Evolutionary conservation across 2,113 vertebrate genomes (phyloP), one percentile per base, ranked within the genome.

Genomic region (Psammodynastes pulverulentus): DNA sequence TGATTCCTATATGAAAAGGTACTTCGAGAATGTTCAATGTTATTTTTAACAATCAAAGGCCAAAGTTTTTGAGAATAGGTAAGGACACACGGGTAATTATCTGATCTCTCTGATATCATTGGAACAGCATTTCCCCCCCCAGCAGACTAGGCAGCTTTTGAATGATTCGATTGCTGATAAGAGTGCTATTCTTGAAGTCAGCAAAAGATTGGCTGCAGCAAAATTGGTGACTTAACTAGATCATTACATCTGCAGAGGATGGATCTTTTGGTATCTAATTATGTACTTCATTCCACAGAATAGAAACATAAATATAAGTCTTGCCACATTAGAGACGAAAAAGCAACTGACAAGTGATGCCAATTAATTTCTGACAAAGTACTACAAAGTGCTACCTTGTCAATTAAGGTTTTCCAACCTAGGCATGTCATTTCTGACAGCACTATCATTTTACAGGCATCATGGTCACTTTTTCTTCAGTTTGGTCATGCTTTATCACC

Each of bases 321-420:
- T 89, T 52, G 51, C 23, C 17, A 34, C 12, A 45, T 86, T 93
- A 89, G 85, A 94, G 7, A 93, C 21, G 91, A 0, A 91, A 91
- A 89, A 89, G 7, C 23, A 79, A 23, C 88, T 89, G 92, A 94
- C 87, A 12, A 90, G 43, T 52, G 92, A 93, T 93, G 86, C 62
- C 88, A 94, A 95, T 94, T 94, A 58, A 90, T 92, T 89, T 93
- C 93, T 84, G 95, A 88, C 84, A 91, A 91, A 49, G 23, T 90
- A 17, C 84, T 94, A 88, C 86, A 91, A 91, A 49, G 23, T 92
- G 21, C 88, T 94, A 94, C 95, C 91, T 92, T 86, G 34, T n/a
- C 0, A 93, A 90, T 51, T 95, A 93, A n/a, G 89, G n/a, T 88
- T 94, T 94, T 95, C 39, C 5, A 26, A 9, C 10, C 29, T 0